phyloP scores from a whole-genome alignment of 2,797 vertebrate genomes.

The Peromyscus eremicus region DNA sequence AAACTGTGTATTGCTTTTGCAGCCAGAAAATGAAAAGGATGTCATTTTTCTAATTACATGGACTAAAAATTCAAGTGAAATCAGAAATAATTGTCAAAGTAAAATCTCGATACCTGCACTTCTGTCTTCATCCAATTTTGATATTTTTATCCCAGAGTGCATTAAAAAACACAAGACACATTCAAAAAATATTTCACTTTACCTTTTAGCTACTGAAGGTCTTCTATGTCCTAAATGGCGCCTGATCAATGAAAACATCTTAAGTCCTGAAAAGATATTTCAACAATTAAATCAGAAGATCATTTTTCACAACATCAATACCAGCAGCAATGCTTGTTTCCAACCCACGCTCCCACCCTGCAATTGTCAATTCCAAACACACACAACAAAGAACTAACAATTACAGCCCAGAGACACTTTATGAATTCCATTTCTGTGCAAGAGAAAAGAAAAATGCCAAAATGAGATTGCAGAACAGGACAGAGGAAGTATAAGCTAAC shows the following conservation, averaged over 20 bases:
- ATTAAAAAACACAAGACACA: conserved; percentile 20
- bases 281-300: neutral
- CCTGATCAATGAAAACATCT: conserved; percentile 89
- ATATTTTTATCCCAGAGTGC: neutral
- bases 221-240: conserved; percentile 81
- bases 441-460: neutral
- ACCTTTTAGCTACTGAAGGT: conserved; percentile 89
- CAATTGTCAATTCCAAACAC: neutral
- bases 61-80: conserved; percentile 15
- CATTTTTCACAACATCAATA: conserved; percentile 40
- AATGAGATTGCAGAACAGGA: neutral
- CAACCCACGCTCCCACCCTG: neutral
- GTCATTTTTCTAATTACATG: neutral
- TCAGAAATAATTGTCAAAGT: neutral
- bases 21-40: neutral
- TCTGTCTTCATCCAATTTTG: neutral
- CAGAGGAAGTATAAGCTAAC: neutral
- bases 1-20: neutral
- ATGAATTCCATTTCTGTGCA: neutral
- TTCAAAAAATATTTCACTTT: conserved; percentile 69
- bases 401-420: neutral
- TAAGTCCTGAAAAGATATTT: conserved; percentile 70
- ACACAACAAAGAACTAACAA: neutral
- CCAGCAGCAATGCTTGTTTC: neutral
- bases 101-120: neutral